Conservation (phyloP, 2,113 vertebrate genomes). For the Elgaria multicarinata region DNA sequence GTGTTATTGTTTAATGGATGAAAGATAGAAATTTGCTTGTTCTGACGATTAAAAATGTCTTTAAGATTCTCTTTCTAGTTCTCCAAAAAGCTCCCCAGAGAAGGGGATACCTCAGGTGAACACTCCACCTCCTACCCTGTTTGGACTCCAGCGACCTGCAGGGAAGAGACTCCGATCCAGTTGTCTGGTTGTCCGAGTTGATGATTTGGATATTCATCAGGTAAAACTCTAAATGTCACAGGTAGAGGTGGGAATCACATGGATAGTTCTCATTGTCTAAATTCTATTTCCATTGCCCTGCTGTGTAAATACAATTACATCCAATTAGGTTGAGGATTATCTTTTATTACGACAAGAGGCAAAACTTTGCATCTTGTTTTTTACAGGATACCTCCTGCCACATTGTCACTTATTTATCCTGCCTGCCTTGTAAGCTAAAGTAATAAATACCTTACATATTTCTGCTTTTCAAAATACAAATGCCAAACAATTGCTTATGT, state of each 20-base stretch:
- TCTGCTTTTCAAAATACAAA: neutral
- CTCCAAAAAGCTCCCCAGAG: slow-evolving; percentile 68
- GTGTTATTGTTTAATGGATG: neutral
- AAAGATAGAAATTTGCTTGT: neutral
- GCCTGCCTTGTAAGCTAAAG: neutral
- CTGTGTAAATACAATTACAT: neutral
- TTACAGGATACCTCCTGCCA: neutral
- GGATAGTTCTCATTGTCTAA: neutral
- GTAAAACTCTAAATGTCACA: slow-evolving; percentile 62
- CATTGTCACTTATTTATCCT: neutral
- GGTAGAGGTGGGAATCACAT: neutral
- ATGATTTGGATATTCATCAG: slow-evolving; percentile 96
- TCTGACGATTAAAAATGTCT: slow-evolving; percentile 29
- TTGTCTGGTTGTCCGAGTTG: slow-evolving; percentile 89
- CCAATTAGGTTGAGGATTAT: neutral
- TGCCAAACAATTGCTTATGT: neutral
- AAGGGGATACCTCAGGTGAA: slow-evolving; percentile 47
- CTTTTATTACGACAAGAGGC: neutral
- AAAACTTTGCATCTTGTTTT: neutral
- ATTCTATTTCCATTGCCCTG: neutral
- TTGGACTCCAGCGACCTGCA: slow-evolving; percentile 62
- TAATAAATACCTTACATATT: neutral
- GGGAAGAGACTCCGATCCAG: slow-evolving; percentile 92
- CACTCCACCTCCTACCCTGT: slow-evolving; percentile 43
- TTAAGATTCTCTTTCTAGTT: slow-evolving; percentile 64